Percentiles rank a stretch among this genome's conserved stretches.
phyloP scores from a whole-genome alignment of 2,113 vertebrate species.

The Colistium nudipinnis region DNA sequence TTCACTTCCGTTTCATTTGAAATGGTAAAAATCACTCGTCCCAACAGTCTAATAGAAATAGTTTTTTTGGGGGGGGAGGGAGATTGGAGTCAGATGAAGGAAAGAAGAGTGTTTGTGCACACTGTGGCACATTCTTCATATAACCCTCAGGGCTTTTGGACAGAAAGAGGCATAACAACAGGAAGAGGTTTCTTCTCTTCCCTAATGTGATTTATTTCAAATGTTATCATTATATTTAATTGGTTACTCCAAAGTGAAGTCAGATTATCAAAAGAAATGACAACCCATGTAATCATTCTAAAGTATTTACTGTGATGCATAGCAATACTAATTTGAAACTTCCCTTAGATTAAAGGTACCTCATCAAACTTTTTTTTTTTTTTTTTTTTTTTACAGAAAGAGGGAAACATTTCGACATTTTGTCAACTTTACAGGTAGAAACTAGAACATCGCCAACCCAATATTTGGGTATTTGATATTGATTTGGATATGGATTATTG shows the following conservation, averaged over 20 bases:
- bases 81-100: slow-evolving; percentile 3
- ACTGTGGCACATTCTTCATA: background rate
- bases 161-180: background rate
- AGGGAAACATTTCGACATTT: too few relatives aligned
- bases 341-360: too few relatives aligned
- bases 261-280: background rate
- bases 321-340: too few relatives aligned
- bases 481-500: too few relatives aligned
- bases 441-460: too few relatives aligned
- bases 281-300: too few relatives aligned
- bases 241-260: background rate
- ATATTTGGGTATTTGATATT: too few relatives aligned
- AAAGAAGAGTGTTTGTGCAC: background rate
- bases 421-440: too few relatives aligned
- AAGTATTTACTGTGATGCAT: too few relatives aligned
- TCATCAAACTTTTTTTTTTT: too few relatives aligned
- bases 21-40: background rate
- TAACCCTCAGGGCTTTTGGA: background rate
- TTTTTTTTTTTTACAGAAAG: too few relatives aligned
- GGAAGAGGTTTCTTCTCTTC: background rate
- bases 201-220: background rate
- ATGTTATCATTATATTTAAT: background rate
- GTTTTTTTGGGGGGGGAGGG: background rate
- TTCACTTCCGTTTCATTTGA: background rate
- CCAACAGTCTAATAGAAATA: background rate